A percentile compares a stretch with the other conserved stretches of the same genome.
phyloP scores from a whole-genome alignment of 2,797 vertebrate genomes.

The Myotis vivesi region DNA sequence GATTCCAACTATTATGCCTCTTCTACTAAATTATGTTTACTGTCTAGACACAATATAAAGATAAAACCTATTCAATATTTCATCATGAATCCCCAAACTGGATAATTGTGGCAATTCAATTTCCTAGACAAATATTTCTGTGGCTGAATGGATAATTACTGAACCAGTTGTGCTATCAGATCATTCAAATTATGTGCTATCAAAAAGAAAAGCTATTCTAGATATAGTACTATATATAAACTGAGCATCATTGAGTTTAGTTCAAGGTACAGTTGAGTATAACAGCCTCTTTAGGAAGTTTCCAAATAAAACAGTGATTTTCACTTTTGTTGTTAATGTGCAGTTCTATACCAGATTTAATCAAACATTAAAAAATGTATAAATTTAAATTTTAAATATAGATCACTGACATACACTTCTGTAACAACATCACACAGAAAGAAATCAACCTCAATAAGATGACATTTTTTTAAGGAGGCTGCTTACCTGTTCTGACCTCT shows the following conservation, averaged over 20 bases:
- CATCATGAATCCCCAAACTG: constrained; percentile 32
- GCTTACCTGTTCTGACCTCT: not conserved
- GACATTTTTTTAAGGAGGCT: not conserved
- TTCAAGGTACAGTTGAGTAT: not conserved
- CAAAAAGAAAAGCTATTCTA: not conserved
- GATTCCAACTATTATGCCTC: not conserved
- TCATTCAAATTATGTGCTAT: not conserved
- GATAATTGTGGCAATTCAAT: constrained; percentile 45
- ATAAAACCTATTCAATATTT: constrained; percentile 58
- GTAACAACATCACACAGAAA: not conserved
- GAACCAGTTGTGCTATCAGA: not conserved
- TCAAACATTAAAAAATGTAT: not conserved
- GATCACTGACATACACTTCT: not conserved
- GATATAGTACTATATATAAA: not conserved
- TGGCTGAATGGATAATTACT: constrained; percentile 54
- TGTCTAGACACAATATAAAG: not conserved
- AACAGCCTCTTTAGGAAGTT: not conserved
- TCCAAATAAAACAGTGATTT: constrained; percentile 23
- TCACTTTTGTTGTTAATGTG: not conserved
- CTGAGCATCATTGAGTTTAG: not conserved
- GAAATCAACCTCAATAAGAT: not conserved
- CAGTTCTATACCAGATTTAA: not conserved
- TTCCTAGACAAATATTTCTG: constrained; percentile 47
- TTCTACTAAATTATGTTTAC: constrained; percentile 30
- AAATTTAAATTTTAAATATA: constrained; percentile 34